These are phyloP conservation scores for Anthoscopus minutus DNA, from an alignment of 2,113 vertebrate species.

Conservation along the genomic window DNA sequence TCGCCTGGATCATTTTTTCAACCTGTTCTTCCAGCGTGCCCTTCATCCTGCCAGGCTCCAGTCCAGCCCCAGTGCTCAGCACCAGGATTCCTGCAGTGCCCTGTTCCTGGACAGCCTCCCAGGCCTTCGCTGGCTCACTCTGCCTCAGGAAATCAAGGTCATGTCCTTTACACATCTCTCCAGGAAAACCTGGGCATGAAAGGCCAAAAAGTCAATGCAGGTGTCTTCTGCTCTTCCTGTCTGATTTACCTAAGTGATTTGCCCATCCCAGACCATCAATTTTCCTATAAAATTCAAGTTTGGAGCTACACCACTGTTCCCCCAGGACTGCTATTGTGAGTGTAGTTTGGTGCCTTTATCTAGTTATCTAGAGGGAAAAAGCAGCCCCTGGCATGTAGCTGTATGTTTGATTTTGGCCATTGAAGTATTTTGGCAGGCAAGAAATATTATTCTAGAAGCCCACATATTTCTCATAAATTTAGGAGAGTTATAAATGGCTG, in stretches of 20 bases:
- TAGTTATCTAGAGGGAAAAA: not conserved
- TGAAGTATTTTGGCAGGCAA: not conserved
- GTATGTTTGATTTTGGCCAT: not conserved
- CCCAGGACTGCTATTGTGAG: not conserved
- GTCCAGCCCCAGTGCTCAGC: slow-evolving; percentile 1
- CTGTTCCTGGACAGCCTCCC: slow-evolving; percentile 83
- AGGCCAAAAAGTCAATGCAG: not conserved
- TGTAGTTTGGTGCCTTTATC: not conserved
- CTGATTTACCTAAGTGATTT: not conserved
- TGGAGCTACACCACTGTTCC: not conserved
- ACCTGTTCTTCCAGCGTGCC: slow-evolving; percentile 90
- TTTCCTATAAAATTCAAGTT: not conserved
- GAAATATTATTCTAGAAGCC: not conserved
- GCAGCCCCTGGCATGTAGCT: not conserved
- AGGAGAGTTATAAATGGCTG: not conserved
- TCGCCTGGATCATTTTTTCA: slow-evolving; percentile 92
- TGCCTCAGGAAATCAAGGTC: slow-evolving; percentile 89
- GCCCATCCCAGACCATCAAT: not conserved
- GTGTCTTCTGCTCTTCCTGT: not conserved
- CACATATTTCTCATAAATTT: not conserved
- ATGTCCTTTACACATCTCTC: not conserved
- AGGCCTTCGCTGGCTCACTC: slow-evolving; percentile 82
- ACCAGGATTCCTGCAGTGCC: slow-evolving; percentile 62
- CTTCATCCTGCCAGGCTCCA: slow-evolving; percentile 74
- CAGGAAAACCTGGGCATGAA: not conserved